Evolutionary conservation across 2,113 vertebrate species (phyloP).

Genomic region (Mastomys natalensis): DNA sequence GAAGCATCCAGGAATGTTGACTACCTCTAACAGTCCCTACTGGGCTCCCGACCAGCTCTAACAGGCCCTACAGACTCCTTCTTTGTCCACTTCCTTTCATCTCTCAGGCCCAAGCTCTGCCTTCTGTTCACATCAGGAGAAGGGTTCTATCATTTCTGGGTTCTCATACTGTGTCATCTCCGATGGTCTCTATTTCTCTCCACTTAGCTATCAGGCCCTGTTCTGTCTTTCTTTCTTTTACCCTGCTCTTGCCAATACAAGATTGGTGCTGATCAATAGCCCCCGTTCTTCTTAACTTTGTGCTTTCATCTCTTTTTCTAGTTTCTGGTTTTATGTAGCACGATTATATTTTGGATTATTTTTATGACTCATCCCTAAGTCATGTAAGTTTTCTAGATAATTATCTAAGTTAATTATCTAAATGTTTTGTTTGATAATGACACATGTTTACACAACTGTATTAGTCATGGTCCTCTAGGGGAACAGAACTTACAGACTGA

Average conservation of each 20-base stretch:
- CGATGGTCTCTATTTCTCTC: neutral
- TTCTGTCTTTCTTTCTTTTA: conserved; percentile 13
- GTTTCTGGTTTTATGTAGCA: neutral
- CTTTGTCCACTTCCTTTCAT: conserved; percentile 33
- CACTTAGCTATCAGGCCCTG: neutral
- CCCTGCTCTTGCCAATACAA: neutral
- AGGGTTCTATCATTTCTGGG: neutral
- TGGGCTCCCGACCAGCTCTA: neutral
- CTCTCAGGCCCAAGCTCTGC: neutral
- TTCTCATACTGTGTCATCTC: neutral
- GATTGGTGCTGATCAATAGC: neutral
- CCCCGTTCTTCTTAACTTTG: neutral
- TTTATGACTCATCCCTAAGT: neutral
- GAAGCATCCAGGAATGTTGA: neutral
- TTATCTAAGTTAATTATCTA: conserved; percentile 13
- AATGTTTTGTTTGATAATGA: neutral
- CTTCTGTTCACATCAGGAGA: neutral
- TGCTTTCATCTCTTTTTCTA: neutral
- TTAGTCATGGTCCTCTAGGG: neutral
- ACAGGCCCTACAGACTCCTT: neutral
- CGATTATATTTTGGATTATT: neutral
- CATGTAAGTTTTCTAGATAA: too few relatives aligned
- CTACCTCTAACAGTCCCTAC: neutral
- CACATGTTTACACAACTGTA: neutral
- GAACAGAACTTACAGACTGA: neutral